Conservation (phyloP, 2,888 invertebrate species). For the Drosophila ustulata region DNA sequence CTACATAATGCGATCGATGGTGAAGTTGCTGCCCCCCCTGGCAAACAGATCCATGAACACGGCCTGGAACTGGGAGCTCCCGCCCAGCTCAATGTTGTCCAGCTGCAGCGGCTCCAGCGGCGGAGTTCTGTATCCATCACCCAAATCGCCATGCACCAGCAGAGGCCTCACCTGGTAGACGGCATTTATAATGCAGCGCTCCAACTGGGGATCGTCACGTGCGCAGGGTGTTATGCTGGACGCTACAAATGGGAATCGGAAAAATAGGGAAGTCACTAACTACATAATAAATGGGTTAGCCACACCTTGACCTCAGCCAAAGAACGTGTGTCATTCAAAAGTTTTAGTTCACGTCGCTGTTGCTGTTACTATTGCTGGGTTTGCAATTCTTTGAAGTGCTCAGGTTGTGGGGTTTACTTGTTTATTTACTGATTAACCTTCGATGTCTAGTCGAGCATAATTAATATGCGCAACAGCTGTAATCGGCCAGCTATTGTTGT, state of each 20-base stretch:
- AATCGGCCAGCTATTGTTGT: conserved; percentile 14
- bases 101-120: conserved; percentile 82
- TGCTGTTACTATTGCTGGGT: conserved; percentile 18
- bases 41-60: conserved; percentile 82
- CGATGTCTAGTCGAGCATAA: conserved; percentile 23
- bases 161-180: conserved; percentile 82
- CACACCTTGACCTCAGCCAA: conserved; percentile 43
- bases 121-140: conserved; percentile 83
- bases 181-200: conserved; percentile 83
- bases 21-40: conserved; percentile 84
- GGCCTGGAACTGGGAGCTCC: conserved; percentile 83
- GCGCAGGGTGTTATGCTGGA: conserved; percentile 82
- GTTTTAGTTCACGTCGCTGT: neutral
- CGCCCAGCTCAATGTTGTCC: conserved; percentile 83
- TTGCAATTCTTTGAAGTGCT: conserved; percentile 37
- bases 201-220: conserved; percentile 83
- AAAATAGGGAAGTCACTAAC: conserved; percentile 11
- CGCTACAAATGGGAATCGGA: conserved; percentile 28
- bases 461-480: conserved; percentile 61
- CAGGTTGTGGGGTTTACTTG: conserved; percentile 14
- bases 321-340: conserved; percentile 47
- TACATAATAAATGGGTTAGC: neutral
- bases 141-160: conserved; percentile 82
- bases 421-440: conserved; percentile 44
- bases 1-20: conserved; percentile 84